Conservation (phyloP, 2,113 vertebrate genomes). For the Melanocharis versteri region DNA sequence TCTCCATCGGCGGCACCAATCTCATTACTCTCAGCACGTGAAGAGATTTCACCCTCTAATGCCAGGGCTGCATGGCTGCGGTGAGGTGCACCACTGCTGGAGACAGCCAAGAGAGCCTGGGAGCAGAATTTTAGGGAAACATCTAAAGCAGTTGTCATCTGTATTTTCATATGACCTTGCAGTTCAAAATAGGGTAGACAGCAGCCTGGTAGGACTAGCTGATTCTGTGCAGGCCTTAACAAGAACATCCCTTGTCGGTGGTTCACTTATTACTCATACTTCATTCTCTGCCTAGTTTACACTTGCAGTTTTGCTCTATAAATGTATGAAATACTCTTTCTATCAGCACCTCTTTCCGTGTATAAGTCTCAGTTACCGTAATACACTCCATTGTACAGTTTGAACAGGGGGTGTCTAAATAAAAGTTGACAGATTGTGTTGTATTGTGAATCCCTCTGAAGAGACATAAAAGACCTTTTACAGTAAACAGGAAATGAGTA, state of each 20-base stretch:
- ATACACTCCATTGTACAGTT: not conserved
- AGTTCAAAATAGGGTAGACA: not conserved
- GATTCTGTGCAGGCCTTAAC: constrained; percentile 20
- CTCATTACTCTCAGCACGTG: not conserved
- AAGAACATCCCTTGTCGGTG: not conserved
- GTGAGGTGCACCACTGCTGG: not conserved
- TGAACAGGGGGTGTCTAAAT: not conserved
- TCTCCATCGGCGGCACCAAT: not conserved
- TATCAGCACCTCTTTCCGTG: not conserved
- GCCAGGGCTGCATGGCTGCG: not conserved
- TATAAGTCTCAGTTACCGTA: not conserved
- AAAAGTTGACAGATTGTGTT: constrained; percentile 14
- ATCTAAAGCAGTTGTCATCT: not conserved
- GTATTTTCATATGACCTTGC: not conserved
- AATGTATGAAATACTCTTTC: not conserved
- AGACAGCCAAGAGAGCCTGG: not conserved
- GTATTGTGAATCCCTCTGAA: not conserved
- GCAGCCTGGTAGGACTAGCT: not conserved
- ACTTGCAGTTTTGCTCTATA: not conserved
- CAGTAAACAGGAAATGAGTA: constrained; percentile 40
- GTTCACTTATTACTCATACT: not conserved
- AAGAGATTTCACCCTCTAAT: not conserved
- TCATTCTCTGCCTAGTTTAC: not conserved
- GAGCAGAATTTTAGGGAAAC: not conserved
- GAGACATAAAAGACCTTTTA: not conserved